A percentile compares a stretch with the other conserved stretches of the same genome.
phyloP scores from a whole-genome alignment of 1,140 invertebrate species.

The Prorops nasuta region DNA sequence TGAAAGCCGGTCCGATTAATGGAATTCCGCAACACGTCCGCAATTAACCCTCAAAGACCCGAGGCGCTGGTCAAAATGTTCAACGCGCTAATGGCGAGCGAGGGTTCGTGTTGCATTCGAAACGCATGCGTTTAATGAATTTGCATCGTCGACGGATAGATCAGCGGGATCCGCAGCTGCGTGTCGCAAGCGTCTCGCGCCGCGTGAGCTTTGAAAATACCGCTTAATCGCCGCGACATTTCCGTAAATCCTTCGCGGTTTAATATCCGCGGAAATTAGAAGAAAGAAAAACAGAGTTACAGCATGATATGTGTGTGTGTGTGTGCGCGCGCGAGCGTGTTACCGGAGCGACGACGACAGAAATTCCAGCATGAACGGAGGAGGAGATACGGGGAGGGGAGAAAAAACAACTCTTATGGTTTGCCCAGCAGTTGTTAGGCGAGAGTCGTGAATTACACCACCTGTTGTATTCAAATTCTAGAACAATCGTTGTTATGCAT shows the following conservation, averaged over 20 bases:
- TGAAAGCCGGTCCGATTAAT: conserved; percentile 36
- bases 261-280: no score
- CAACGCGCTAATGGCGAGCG: conserved; percentile 27
- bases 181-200: background rate
- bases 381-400: background rate
- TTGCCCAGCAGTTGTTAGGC: no score
- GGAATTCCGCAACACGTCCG: conserved; percentile 35
- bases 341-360: no score
- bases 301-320: no score
- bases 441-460: background rate
- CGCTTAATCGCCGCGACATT: no score
- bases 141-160: conserved; percentile 28
- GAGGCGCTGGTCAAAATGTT: conserved; percentile 27
- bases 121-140: conserved; percentile 36
- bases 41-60: conserved; percentile 38
- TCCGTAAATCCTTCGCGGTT: no score
- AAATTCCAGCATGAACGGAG: no score
- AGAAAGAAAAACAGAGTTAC: no score
- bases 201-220: no score
- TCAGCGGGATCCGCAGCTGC: conserved; percentile 7
- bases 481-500: background rate
- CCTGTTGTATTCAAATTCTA: background rate
- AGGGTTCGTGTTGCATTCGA: conserved; percentile 27
- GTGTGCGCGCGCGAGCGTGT: no score
- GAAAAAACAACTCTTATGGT: background rate